Conservation (phyloP, 53 echinoderm and acorn worm genomes). For the Apostichopus leukothele region DNA sequence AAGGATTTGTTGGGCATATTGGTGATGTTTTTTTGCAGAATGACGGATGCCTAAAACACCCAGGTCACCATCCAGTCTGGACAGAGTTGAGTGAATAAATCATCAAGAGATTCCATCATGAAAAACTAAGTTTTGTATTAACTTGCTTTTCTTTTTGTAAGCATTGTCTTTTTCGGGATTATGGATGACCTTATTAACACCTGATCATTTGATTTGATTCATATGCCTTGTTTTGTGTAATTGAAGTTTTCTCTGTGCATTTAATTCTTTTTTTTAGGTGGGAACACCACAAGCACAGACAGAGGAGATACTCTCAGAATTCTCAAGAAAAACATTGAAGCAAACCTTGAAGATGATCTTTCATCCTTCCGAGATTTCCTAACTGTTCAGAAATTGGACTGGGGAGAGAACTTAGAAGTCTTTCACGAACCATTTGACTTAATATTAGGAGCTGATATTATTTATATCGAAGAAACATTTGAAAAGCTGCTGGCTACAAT, state of each 20-base stretch:
- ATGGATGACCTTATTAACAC: no score
- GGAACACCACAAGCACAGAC: conserved; percentile 68
- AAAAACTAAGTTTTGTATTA: no score
- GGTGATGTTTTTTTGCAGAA: no score
- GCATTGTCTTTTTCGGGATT: no score
- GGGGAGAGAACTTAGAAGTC: conserved; percentile 67
- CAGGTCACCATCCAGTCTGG: no score
- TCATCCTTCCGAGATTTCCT: not conserved
- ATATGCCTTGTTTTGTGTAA: no score
- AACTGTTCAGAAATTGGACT: conserved; percentile 59
- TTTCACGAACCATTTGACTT: conserved; percentile 68
- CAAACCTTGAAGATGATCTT: conserved; percentile 49
- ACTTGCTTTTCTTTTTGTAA: no score
- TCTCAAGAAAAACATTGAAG: conserved; percentile 67
- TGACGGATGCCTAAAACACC: no score
- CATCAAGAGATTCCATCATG: no score
- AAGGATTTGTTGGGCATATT: no score
- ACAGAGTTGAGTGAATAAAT: no score
- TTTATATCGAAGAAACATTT: conserved; percentile 89
- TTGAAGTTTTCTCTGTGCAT: not conserved
- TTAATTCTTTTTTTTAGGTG: conserved; percentile 24
- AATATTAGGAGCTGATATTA: conserved; percentile 92
- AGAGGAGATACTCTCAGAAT: conserved; percentile 59
- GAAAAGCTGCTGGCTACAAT: conserved; percentile 68
- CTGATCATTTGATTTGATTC: no score